Evolutionary conservation across 2,113 vertebrate species (phyloP).

Genomic region (Acrocephalus kingi): DNA sequence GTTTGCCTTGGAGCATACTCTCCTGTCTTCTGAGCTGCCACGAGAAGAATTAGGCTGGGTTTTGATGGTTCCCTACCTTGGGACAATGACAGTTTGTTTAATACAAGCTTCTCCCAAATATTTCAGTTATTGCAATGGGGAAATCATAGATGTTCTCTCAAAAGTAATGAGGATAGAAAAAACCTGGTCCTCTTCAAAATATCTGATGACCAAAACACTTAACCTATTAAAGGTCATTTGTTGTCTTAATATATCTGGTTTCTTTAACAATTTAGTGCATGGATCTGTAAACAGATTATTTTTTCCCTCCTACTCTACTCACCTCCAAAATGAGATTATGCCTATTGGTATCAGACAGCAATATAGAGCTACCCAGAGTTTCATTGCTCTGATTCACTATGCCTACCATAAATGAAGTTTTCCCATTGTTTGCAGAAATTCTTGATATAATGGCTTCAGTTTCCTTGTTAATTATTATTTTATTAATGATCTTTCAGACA

Average conservation of each 20-base stretch:
- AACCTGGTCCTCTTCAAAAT: background rate
- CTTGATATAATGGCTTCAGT: background rate
- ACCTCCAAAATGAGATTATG: background rate
- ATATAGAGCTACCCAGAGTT: background rate
- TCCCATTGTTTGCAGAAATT: slow-evolving; percentile 39
- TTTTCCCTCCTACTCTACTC: background rate
- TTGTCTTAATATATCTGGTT: background rate
- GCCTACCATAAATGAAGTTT: background rate
- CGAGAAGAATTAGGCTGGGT: background rate
- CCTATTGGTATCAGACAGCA: background rate
- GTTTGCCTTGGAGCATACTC: background rate
- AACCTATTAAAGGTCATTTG: background rate
- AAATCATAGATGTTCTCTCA: background rate
- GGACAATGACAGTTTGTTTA: background rate
- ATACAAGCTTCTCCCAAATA: background rate
- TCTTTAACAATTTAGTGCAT: background rate
- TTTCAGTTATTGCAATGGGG: background rate
- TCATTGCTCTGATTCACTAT: background rate
- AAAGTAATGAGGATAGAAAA: background rate
- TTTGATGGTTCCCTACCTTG: background rate
- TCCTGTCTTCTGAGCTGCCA: background rate
- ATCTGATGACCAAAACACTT: background rate
- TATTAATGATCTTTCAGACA: slow-evolving; percentile 40
- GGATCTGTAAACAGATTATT: background rate
- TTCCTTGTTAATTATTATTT: slow-evolving; percentile 50